Conservation (phyloP, 2,888 invertebrate genomes). For the Lamproptera curius region DNA sequence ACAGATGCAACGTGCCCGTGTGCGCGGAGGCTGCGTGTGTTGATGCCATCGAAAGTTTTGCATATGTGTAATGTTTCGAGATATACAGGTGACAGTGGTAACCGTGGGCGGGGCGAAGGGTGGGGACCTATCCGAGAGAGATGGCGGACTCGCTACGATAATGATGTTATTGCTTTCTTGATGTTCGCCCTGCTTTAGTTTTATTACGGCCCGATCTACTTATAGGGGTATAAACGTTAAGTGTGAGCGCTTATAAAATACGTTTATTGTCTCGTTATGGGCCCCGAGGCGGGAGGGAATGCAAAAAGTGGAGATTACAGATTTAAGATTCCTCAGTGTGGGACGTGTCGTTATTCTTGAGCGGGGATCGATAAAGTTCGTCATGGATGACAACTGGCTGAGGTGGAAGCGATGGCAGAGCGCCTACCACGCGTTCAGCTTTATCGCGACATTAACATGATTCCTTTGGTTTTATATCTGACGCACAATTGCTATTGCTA, state of each 20-base stretch:
- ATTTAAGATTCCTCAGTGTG: conserved; percentile 58
- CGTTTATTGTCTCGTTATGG: conserved; percentile 72
- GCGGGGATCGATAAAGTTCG: conserved; percentile 51
- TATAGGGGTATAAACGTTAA: conserved; percentile 76
- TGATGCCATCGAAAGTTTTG: conserved; percentile 73
- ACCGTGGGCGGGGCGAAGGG: conserved; percentile 72
- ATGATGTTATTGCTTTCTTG: conserved; percentile 78
- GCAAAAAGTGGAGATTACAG: conserved; percentile 70
- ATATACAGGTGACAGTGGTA: conserved; percentile 77
- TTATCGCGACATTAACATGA: conserved; percentile 5
- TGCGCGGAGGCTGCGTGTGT: conserved; percentile 42
- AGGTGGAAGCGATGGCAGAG: conserved; percentile 26
- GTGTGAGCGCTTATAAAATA: conserved; percentile 74
- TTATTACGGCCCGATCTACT: conserved; percentile 77
- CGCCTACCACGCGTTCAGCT: conserved; percentile 13
- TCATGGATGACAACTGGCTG: conserved; percentile 45
- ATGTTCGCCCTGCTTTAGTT: conserved; percentile 73
- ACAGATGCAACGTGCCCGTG: conserved; percentile 32
- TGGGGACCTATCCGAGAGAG: conserved; percentile 75
- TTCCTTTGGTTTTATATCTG: background rate
- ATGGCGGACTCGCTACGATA: conserved; percentile 76
- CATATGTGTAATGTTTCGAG: conserved; percentile 78
- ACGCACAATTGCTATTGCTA: too few relatives aligned
- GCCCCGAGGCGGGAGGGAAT: conserved; percentile 49
- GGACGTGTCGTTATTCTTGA: conserved; percentile 44